Conservation (phyloP, 2,797 vertebrate species). For the Moxostoma hubbsi region DNA sequence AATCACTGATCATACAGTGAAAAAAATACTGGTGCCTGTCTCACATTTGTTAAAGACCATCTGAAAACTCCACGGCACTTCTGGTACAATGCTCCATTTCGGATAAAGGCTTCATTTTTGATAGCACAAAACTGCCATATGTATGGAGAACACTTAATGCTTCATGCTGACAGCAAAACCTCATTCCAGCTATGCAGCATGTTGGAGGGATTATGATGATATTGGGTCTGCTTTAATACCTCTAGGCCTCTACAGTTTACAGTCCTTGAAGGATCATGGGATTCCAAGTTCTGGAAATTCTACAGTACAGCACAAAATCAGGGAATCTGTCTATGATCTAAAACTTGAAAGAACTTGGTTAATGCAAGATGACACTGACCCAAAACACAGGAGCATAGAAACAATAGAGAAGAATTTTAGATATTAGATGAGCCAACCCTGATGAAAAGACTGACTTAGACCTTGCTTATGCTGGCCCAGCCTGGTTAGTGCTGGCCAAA, state of each 20-base stretch:
- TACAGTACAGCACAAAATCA: neutral
- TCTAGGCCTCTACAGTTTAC: slow-evolving; percentile 12
- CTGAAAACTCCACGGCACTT: slow-evolving; percentile 5
- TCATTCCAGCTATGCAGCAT: slow-evolving; percentile 9
- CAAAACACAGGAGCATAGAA: neutral
- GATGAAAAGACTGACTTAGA: too few relatives aligned
- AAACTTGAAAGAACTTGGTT: slow-evolving; percentile 17
- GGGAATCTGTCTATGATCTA: slow-evolving; percentile 8
- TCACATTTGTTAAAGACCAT: neutral
- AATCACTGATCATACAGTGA: neutral
- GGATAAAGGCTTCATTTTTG: neutral
- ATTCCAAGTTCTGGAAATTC: neutral
- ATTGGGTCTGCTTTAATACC: neutral
- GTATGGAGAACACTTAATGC: neutral
- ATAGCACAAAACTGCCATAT: neutral
- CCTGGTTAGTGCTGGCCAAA: too few relatives aligned
- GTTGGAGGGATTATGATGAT: neutral
- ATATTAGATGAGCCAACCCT: slow-evolving; percentile 1
- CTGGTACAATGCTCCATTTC: neutral
- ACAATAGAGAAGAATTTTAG: neutral
- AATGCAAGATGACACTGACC: slow-evolving; percentile 8
- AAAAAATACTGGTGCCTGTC: neutral
- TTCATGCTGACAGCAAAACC: slow-evolving; percentile 5
- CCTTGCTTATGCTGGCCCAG: too few relatives aligned
- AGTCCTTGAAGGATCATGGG: slow-evolving; percentile 8